Percentiles rank a stretch among this genome's conserved stretches.
Conservation (phyloP, 2,797 vertebrate genomes). For the Loriculus beryllinus region DNA sequence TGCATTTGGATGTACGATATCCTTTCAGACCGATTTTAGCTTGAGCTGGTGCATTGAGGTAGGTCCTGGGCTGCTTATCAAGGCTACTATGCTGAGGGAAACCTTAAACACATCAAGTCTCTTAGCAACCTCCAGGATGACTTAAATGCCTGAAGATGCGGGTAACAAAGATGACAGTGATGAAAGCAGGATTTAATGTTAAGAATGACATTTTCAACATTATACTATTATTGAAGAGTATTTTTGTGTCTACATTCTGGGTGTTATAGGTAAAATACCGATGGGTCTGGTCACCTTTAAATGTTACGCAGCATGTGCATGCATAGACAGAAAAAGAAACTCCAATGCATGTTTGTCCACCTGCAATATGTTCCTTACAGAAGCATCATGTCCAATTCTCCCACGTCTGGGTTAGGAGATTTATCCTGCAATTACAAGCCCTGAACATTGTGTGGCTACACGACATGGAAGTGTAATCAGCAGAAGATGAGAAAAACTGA, state of each 20-base stretch:
- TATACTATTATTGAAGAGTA: not conserved
- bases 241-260: not conserved
- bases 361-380: not conserved
- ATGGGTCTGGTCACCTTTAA: not conserved
- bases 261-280: not conserved
- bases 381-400: not conserved
- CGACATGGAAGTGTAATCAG: not conserved
- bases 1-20: not conserved
- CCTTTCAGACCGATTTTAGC: not conserved
- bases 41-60: not conserved
- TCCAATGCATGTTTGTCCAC: not conserved
- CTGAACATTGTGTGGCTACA: not conserved
- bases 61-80: not conserved
- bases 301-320: not conserved
- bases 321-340: not conserved
- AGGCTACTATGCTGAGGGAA: not conserved
- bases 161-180: not conserved
- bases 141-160: not conserved
- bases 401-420: not conserved
- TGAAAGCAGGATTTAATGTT: not conserved
- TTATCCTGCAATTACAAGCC: not conserved
- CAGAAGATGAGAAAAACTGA: not conserved
- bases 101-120: not conserved
- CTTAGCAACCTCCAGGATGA: not conserved
- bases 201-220: not conserved